A percentile compares a stretch with the other conserved stretches of the same genome.
Evolutionary conservation across 2,113 vertebrate species (phyloP).

Genomic region (Regulus satrapa): DNA sequence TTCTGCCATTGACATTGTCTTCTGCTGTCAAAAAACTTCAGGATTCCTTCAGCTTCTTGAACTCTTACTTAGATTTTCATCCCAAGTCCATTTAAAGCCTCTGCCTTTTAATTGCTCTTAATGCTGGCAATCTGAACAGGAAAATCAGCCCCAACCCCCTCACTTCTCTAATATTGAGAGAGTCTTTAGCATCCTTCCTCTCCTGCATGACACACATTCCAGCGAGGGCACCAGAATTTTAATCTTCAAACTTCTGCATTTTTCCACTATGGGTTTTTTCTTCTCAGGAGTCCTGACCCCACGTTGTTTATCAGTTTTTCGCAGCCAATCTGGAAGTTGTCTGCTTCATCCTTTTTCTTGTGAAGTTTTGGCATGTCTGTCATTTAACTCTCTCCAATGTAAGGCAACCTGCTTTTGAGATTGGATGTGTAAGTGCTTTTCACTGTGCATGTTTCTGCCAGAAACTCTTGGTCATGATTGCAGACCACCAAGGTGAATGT

Average conservation of each 20-base stretch:
- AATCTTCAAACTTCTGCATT: background rate
- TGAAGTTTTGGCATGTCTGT: background rate
- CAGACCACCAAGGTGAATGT: background rate
- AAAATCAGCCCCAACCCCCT: background rate
- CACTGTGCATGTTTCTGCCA: background rate
- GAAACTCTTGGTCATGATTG: background rate
- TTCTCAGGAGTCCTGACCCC: background rate
- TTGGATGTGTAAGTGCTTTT: background rate
- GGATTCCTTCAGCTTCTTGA: background rate
- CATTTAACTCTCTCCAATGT: background rate
- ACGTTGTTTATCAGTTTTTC: background rate
- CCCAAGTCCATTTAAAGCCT: background rate
- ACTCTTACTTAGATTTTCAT: background rate
- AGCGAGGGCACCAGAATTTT: background rate
- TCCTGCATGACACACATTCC: background rate
- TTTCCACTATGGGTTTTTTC: background rate
- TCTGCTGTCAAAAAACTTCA: background rate
- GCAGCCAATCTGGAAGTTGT: background rate
- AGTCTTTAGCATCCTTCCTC: background rate
- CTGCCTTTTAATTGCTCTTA: background rate
- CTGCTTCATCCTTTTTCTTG: background rate
- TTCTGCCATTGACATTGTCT: background rate
- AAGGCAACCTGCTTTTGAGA: background rate
- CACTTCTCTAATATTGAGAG: background rate
- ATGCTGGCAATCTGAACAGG: background rate